Evolutionary conservation across 2,888 invertebrate genomes (phyloP).

Genomic region (Drosophila siamana): DNA sequence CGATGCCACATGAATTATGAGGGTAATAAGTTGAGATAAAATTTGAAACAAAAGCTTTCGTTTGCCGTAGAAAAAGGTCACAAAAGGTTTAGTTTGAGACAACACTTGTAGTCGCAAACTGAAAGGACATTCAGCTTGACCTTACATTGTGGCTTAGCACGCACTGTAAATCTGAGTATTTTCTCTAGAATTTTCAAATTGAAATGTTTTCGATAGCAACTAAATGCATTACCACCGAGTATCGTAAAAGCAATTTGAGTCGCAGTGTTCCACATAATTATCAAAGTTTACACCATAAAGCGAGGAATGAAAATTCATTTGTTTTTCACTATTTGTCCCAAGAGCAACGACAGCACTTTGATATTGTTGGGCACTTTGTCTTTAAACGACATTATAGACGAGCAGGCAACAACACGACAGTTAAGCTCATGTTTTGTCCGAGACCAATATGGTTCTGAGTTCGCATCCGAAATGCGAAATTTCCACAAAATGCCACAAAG

Average conservation of each 20-base stretch:
- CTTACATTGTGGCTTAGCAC: background rate
- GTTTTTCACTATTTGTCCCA: slow-evolving; percentile 14
- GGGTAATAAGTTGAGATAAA: slow-evolving; percentile 5
- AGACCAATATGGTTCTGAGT: too few species aligned
- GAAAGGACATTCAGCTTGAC: background rate
- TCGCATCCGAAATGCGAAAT: background rate
- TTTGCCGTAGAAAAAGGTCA: background rate
- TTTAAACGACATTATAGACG: slow-evolving; percentile 9
- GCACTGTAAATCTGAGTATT: too few species aligned
- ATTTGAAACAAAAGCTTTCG: background rate
- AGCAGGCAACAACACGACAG: slow-evolving; percentile 12
- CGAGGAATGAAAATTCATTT: slow-evolving; percentile 5
- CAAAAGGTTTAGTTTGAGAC: background rate
- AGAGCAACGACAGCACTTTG: slow-evolving; percentile 42
- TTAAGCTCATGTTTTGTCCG: too few species aligned
- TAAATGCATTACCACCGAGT: background rate
- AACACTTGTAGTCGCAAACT: background rate
- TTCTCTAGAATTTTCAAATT: slow-evolving; percentile 2
- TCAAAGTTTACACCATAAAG: slow-evolving; percentile 4
- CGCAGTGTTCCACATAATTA: slow-evolving; percentile 4
- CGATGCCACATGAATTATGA: slow-evolving; percentile 5
- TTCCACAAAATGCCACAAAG: background rate
- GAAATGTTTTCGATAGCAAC: slow-evolving; percentile 4
- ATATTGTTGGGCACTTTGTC: slow-evolving; percentile 35
- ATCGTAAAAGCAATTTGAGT: background rate